Percentiles rank a stretch among this genome's conserved stretches.
phyloP scores from a whole-genome alignment of 2,888 invertebrate species.

The Malacosoma neustria region DNA sequence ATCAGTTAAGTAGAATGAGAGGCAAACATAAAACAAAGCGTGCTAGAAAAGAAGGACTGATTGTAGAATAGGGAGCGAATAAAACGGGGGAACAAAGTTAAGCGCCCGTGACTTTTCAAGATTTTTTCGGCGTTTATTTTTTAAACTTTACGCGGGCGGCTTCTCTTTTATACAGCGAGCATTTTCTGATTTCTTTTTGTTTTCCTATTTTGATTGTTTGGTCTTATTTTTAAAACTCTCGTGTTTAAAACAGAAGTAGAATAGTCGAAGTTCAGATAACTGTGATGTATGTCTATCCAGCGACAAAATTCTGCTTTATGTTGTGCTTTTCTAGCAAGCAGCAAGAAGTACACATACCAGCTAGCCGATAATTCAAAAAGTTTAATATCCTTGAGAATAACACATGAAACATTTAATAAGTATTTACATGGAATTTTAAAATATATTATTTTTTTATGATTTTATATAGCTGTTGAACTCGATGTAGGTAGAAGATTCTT shows the following conservation, averaged over 20 bases:
- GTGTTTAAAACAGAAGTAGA: too few species aligned
- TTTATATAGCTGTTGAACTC: too few species aligned
- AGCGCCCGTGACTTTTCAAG: conserved; percentile 76
- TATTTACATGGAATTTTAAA: too few species aligned
- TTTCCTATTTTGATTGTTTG: conserved; percentile 41
- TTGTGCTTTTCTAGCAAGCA: too few species aligned
- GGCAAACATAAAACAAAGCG: conserved; percentile 26
- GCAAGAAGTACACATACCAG: too few species aligned
- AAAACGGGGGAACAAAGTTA: conserved; percentile 75
- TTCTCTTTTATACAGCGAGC: conserved; percentile 44
- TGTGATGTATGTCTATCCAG: too few species aligned
- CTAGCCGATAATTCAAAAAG: too few species aligned
- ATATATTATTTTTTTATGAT: too few species aligned
- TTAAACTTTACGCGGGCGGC: conserved; percentile 58
- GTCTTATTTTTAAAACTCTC: conserved; percentile 36
- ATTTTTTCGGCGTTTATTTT: conserved; percentile 71
- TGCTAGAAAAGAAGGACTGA: conserved; percentile 32
- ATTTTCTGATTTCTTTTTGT: conserved; percentile 57
- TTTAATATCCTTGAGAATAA: too few species aligned
- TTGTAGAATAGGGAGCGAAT: conserved; percentile 63
- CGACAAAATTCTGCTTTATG: conserved; percentile 8
- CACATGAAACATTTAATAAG: too few species aligned
- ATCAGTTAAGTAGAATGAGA: conserved; percentile 61
- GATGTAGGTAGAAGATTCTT: too few species aligned
- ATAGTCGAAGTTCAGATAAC: too few species aligned